phyloP scores from a whole-genome alignment of 2,113 vertebrate species.

The Pterophyllum scalare region DNA sequence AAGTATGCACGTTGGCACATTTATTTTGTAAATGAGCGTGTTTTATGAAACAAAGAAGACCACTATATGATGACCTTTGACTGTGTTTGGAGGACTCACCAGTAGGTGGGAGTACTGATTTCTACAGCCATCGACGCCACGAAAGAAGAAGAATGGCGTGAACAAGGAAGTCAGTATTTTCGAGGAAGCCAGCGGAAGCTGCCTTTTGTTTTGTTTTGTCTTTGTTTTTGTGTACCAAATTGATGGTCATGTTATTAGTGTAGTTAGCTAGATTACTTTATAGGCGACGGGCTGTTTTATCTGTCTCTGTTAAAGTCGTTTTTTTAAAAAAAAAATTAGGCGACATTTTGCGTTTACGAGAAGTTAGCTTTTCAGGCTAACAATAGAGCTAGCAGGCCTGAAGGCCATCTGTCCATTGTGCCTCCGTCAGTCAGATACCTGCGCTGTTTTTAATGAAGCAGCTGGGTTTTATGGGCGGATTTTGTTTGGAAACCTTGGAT shows the following conservation, averaged over 20 bases:
- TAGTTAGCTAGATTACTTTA: neutral
- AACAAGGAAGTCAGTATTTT: constrained; percentile 67
- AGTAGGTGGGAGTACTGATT: constrained; percentile 27
- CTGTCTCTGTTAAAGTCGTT: constrained; percentile 1
- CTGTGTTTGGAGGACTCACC: neutral
- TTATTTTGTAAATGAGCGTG: neutral
- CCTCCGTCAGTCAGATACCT: neutral
- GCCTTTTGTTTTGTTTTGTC: constrained; percentile 76
- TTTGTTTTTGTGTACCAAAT: constrained; percentile 44
- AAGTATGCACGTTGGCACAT: neutral
- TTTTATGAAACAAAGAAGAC: neutral
- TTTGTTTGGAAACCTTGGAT: neutral
- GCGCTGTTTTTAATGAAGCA: neutral
- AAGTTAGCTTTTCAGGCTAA: constrained; percentile 52
- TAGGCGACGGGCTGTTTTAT: neutral
- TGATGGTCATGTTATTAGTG: neutral
- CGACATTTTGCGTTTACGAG: constrained; percentile 31
- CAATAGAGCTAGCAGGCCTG: constrained; percentile 69
- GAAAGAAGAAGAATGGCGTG: constrained; percentile 68
- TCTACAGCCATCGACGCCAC: neutral
- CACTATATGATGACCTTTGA: neutral
- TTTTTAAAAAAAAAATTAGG: neutral
- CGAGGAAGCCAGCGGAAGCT: constrained; percentile 62
- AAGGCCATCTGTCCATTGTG: constrained; percentile 60
- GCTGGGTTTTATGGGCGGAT: neutral